Evolutionary conservation across 2,797 vertebrate genomes (phyloP).

Genomic region (Mus caroli): DNA sequence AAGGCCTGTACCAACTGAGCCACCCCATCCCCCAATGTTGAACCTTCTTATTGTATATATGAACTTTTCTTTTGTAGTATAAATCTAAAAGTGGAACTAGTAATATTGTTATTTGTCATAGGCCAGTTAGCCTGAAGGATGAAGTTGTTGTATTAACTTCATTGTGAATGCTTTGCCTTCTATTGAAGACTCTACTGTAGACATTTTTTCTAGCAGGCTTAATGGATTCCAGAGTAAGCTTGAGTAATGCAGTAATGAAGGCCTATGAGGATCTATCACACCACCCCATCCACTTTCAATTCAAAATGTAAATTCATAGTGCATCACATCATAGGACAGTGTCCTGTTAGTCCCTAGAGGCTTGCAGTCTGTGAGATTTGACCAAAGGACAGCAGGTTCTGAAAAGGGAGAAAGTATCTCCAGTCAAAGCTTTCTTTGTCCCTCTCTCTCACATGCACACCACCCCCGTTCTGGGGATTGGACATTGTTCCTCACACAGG

Average conservation of each 20-base stretch:
- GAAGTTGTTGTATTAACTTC: background rate
- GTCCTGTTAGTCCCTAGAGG: background rate
- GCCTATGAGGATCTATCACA: background rate
- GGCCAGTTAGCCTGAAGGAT: background rate
- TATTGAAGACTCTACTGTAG: background rate
- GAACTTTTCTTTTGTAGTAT: background rate
- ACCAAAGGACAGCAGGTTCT: constrained; percentile 19
- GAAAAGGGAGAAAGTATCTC: background rate
- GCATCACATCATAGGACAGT: background rate
- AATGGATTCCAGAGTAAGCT: background rate
- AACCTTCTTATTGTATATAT: background rate
- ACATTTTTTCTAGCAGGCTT: background rate
- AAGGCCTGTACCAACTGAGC: background rate
- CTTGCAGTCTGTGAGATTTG: background rate
- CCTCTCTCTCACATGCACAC: too few species aligned
- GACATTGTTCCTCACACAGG: background rate
- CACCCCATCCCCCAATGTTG: too few species aligned
- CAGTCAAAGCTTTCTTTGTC: background rate
- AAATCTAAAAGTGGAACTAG: background rate
- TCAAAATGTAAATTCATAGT: background rate
- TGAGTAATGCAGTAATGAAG: background rate
- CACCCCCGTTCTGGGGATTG: background rate
- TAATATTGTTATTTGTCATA: background rate
- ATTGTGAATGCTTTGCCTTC: background rate
- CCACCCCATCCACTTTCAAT: background rate